Conservation (phyloP, 2,797 vertebrate genomes). For the Hafferia zeledoni region DNA sequence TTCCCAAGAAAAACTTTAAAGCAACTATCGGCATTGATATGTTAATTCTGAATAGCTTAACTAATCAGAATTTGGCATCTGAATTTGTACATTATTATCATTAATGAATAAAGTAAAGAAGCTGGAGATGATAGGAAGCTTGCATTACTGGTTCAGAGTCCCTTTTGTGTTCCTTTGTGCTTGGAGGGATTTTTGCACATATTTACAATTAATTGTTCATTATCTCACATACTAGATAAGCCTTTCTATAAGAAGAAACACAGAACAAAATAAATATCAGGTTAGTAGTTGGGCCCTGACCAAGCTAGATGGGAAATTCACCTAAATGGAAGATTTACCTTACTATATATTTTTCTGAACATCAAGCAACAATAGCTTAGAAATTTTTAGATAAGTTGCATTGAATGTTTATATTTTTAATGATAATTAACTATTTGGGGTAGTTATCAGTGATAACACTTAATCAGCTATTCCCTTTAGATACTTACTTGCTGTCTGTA, state of each 20-base stretch:
- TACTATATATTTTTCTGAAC: background rate
- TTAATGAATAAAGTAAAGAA: background rate
- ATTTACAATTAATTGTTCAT: background rate
- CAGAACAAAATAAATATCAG: background rate
- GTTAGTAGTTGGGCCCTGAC: background rate
- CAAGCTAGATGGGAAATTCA: background rate
- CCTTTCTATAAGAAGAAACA: background rate
- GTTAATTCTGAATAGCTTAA: background rate
- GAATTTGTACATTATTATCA: background rate
- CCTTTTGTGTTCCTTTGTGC: background rate
- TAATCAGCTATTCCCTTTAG: background rate
- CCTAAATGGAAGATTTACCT: background rate
- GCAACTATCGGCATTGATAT: background rate
- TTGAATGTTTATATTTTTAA: background rate
- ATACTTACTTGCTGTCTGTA: background rate
- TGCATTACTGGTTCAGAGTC: background rate
- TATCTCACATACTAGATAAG: background rate
- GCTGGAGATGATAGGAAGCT: background rate
- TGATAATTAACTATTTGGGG: background rate
- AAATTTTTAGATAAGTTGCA: background rate
- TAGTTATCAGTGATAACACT: background rate
- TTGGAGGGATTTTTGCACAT: background rate
- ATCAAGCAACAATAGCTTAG: background rate
- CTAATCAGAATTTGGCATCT: background rate
- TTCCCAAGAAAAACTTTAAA: background rate